Evolutionary conservation across 2,113 vertebrate genomes (phyloP), one percentile per base, ranked within the genome.

Genomic region (Pedetes capensis): DNA sequence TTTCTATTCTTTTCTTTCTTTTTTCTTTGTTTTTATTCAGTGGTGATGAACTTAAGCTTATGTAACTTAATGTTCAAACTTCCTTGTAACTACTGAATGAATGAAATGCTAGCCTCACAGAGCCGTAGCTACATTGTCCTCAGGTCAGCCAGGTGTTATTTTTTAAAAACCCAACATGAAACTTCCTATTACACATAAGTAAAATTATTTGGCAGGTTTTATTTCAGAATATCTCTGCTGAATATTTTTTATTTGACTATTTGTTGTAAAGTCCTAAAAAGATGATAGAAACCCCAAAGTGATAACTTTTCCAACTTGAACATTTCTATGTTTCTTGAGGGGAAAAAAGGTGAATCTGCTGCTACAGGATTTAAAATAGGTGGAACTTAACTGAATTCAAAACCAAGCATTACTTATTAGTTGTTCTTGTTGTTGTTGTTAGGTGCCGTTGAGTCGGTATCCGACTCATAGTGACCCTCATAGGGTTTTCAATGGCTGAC

Each of bases 121-220:
- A 71, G 27, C 37, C 42, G 37, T 6, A 17, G 27, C 25, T 57
- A 12, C 3, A 13, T 17, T 49, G 63, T 47, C 8, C 34, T 84
- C 13, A 57, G 16, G 5, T 71, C 64, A 74, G 39, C n/a, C 2
- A 81, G 6, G 7, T 68, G 2, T 44, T 57, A 8, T 32, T 71
- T n/a, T 84, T 68, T 78, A 49, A 0, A 53, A 87, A 8, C 39
- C 63, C 61, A 39, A 57, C 37, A 59, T 63, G 68, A 89, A 91
- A 84, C 80, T 86, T 91, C 32, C 47, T 88, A 29, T 10, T 68
- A 42, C 29, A 13, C 18, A 59, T 23, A 6, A 51, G 72, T 75
- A 78, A 95, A 89, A 87, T 66, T 91, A 95, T 47, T n/a, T 83
- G 4, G 14, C 18, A 63, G 81, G 42, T 75, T 76, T 61, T 68